Percentiles rank a stretch among this genome's conserved stretches.
Conservation (phyloP, 2,113 vertebrate species). For the Microcebus tavaratra region DNA sequence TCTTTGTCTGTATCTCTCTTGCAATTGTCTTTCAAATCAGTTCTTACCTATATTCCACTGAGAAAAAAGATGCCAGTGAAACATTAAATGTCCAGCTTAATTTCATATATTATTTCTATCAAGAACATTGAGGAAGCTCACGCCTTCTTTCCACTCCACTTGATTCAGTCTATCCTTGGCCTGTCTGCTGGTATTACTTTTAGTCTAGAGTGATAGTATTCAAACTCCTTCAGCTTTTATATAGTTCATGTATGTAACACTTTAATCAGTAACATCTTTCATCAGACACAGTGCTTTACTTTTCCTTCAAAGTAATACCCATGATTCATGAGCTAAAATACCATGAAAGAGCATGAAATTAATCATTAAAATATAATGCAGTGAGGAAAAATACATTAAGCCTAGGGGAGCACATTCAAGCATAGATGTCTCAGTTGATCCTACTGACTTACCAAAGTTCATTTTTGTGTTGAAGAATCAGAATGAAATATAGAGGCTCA, state of each 20-base stretch:
- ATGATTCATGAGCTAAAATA: slow-evolving; percentile 33
- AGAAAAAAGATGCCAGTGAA: slow-evolving; percentile 28
- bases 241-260: neutral
- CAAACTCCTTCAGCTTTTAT: neutral
- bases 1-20: neutral
- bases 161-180: neutral
- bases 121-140: neutral
- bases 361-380: slow-evolving; percentile 67
- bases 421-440: slow-evolving; percentile 29
- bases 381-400: slow-evolving; percentile 63
- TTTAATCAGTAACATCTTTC: slow-evolving; percentile 49
- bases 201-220: neutral
- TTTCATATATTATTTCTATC: neutral
- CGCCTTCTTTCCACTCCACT: neutral
- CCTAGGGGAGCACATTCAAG: neutral
- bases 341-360: slow-evolving; percentile 56
- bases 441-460: slow-evolving; percentile 32
- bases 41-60: neutral
- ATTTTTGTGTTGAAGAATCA: slow-evolving; percentile 37
- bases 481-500: slow-evolving; percentile 40
- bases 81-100: neutral
- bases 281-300: neutral
- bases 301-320: slow-evolving; percentile 27
- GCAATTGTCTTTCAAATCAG: slow-evolving; percentile 11
- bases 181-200: neutral